Evolutionary conservation across 2,797 vertebrate genomes (phyloP).

Genomic region (Coccyzus lansbergi): DNA sequence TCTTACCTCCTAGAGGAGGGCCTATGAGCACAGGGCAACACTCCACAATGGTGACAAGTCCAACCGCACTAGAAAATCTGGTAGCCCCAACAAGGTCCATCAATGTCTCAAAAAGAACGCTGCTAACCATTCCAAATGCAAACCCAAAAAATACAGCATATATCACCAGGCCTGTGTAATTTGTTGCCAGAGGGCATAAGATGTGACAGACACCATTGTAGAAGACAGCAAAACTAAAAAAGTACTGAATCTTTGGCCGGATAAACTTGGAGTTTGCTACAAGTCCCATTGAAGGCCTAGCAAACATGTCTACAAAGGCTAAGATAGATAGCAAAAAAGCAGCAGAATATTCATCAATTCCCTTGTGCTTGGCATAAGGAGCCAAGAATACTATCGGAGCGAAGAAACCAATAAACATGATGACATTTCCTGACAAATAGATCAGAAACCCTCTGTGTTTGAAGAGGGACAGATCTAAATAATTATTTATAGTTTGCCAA

Average conservation of each 20-base stretch:
- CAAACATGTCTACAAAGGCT: slow-evolving; percentile 97
- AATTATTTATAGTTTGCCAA: slow-evolving; percentile 83
- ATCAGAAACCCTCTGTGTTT: slow-evolving; percentile 95
- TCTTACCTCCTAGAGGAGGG: slow-evolving; percentile 92
- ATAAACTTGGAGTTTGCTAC: slow-evolving; percentile 90
- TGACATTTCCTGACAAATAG: slow-evolving; percentile 93
- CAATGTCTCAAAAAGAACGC: slow-evolving; percentile 93
- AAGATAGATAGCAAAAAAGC: slow-evolving; percentile 93
- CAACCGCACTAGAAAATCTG: slow-evolving; percentile 95
- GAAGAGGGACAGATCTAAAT: slow-evolving; percentile 92
- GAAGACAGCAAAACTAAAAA: slow-evolving; percentile 92
- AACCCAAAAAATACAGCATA: slow-evolving; percentile 95
- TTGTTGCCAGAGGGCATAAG: slow-evolving; percentile 86
- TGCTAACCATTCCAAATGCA: slow-evolving; percentile 97
- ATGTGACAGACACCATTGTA: slow-evolving; percentile 93
- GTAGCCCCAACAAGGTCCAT: slow-evolving; percentile 94
- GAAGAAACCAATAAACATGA: slow-evolving; percentile 97
- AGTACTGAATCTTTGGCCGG: slow-evolving; percentile 94
- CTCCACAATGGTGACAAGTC: slow-evolving; percentile 93
- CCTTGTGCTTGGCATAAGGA: slow-evolving; percentile 92
- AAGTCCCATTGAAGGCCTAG: slow-evolving; percentile 90
- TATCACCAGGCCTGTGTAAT: slow-evolving; percentile 88
- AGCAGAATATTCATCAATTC: slow-evolving; percentile 92
- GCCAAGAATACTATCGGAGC: slow-evolving; percentile 94
- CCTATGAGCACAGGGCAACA: slow-evolving; percentile 94